These are phyloP conservation scores for Osmerus eperlanus DNA, from an alignment of 2,113 vertebrate species.

Conservation along the genomic window DNA sequence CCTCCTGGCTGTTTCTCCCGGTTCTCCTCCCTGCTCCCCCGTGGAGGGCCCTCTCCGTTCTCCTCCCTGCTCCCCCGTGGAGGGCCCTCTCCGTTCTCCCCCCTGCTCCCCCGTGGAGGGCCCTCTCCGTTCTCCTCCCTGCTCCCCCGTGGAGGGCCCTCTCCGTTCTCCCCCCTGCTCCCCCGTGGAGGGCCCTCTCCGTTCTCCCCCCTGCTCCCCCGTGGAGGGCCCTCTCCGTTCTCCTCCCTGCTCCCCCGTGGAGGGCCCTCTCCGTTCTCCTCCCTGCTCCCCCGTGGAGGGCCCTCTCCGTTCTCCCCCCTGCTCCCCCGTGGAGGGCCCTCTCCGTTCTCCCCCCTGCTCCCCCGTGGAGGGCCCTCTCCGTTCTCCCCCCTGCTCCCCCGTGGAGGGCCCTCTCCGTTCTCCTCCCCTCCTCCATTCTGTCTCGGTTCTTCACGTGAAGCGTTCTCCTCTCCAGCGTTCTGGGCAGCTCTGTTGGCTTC, in stretches of 20 bases:
- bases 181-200: no score
- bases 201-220: no score
- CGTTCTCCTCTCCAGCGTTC: not conserved
- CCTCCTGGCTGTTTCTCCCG: conserved; percentile 29
- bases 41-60: not conserved
- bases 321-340: no score
- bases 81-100: conserved; percentile 23
- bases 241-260: no score
- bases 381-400: conserved; percentile 33
- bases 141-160: no score
- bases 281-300: no score
- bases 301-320: conserved; percentile 8
- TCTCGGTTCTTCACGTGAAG: not conserved
- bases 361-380: no score
- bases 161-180: conserved; percentile 1
- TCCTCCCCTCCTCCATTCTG: not conserved
- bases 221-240: conserved; percentile 3
- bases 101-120: no score
- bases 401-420: conserved; percentile 24
- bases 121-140: conserved; percentile 33
- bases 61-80: no score
- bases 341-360: conserved; percentile 25
- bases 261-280: conserved; percentile 33
- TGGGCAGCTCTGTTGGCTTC: conserved; percentile 35
- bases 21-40: conserved; percentile 1